Evolutionary conservation across 2,888 invertebrate species (phyloP), one percentile per base, ranked within the genome.

Genomic region (Drosophila kanekoi): DNA sequence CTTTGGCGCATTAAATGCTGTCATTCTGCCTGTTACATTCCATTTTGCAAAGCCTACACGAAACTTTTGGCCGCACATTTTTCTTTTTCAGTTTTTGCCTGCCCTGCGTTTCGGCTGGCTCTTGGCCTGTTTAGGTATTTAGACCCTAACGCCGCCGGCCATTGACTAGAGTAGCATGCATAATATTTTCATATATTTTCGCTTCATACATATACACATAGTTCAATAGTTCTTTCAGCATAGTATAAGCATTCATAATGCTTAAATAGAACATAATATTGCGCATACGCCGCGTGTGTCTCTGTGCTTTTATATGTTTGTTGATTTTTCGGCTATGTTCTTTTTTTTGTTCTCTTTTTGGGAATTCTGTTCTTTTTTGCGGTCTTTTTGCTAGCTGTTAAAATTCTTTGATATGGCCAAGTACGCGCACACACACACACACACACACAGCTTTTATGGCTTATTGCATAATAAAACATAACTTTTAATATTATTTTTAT

Each of bases 401-500:
- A 48, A 65, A 9, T 13, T 13, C 18, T 35, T 64, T 37, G 45
- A 61, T 48, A 62, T 33, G 33, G 4, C n/a, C 38, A 33, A 38
- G 32, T 16, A 32, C 2, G n/a, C 48, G 11, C 48, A 38, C 38
- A 43, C 18, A 14, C 2, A 18, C 13, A 10, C 49, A 52, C 13
- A 10, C 8, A n/a, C n/a, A n/a, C n/a, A n/a, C n/a, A 23, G 4
- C 18, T 49, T 59, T 58, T 53, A 61, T 38, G 60, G 54, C 37
- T 75, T 73, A 57, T 69, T 41, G 52, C 49, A 53, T 37, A 37
- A 60, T 49, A 32, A 54, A 74, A 59, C 35, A 57, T 49, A 20
- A 57, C 48, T 57, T 64, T 75, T 69, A 53, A 69, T 69, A 64
- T 75, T 57, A 53, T 59, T 70, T 73, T 69, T 47, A 69, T 75